Evolutionary conservation across 1,140 invertebrate species (phyloP).

Genomic region (Branchinecta lindahli): DNA sequence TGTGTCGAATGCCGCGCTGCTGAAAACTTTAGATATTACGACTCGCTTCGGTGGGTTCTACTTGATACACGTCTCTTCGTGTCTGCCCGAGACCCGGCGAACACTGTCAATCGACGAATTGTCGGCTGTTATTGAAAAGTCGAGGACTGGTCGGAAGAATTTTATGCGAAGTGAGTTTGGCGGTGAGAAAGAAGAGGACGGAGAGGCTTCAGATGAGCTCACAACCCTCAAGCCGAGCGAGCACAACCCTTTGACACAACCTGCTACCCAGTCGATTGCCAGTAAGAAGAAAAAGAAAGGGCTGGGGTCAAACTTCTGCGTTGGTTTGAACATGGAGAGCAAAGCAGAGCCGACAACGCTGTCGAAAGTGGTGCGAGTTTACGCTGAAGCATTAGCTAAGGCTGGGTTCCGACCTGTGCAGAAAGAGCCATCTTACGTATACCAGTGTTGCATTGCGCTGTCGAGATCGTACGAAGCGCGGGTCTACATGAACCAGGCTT

Average conservation of each 20-base stretch:
- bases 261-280: neutral
- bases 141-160: neutral
- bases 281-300: conserved; percentile 6
- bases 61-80: neutral
- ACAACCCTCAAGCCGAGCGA: conserved; percentile 3
- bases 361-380: conserved; percentile 2
- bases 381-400: neutral
- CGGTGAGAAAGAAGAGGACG: neutral
- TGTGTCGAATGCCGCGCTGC: neutral
- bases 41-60: conserved; percentile 11
- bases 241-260: neutral
- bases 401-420: neutral
- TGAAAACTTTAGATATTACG: conserved; percentile 11
- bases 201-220: neutral
- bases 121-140: neutral
- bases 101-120: conserved; percentile 2
- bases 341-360: neutral
- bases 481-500: neutral
- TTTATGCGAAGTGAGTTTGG: neutral
- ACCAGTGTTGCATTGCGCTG: neutral
- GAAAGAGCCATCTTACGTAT: neutral
- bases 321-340: neutral
- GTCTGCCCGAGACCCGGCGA: conserved; percentile 3
- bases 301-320: conserved; percentile 8
- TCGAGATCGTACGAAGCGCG: neutral